phyloP scores from a whole-genome alignment of 2,888 invertebrate genomes.

The Cepaea hortensis region DNA sequence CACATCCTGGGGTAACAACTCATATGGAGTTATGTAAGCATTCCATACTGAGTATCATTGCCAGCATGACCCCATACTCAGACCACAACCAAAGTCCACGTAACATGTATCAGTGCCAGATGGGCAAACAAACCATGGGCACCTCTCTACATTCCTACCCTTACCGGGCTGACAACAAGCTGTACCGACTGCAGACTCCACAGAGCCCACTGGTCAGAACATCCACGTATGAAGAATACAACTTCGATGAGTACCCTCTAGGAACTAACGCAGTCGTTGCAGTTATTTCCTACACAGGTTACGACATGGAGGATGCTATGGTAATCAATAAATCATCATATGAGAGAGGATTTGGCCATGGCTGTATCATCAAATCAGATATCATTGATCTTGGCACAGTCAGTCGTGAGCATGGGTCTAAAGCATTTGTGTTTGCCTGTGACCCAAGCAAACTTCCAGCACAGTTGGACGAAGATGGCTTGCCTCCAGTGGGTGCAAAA shows the following conservation, averaged over 20 bases:
- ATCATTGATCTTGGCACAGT: constrained; percentile 27
- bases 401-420: constrained; percentile 29
- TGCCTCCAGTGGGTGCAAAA: constrained; percentile 88
- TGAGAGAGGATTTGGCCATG: constrained; percentile 95
- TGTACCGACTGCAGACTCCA: constrained; percentile 94
- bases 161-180: constrained; percentile 91
- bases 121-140: constrained; percentile 99
- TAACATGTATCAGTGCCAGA: constrained; percentile 99
- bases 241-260: constrained; percentile 93
- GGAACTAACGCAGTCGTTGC: constrained; percentile 99
- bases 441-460: constrained; percentile 42
- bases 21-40: constrained; percentile 93
- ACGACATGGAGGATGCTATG: constrained; percentile 99
- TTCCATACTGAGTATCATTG: constrained; percentile 93
- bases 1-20: constrained; percentile 81
- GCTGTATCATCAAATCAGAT: constrained; percentile 92
- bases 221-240: constrained; percentile 89
- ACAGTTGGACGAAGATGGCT: constrained; percentile 82
- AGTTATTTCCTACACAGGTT: constrained; percentile 98
- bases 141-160: constrained; percentile 92
- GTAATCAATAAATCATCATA: constrained; percentile 95
- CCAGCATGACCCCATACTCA: constrained; percentile 95
- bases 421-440: constrained; percentile 42
- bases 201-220: constrained; percentile 91
- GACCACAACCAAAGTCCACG: constrained; percentile 96